Evolutionary conservation across 2,113 vertebrate genomes (phyloP).

Genomic region (Percopsis transmontana): DNA sequence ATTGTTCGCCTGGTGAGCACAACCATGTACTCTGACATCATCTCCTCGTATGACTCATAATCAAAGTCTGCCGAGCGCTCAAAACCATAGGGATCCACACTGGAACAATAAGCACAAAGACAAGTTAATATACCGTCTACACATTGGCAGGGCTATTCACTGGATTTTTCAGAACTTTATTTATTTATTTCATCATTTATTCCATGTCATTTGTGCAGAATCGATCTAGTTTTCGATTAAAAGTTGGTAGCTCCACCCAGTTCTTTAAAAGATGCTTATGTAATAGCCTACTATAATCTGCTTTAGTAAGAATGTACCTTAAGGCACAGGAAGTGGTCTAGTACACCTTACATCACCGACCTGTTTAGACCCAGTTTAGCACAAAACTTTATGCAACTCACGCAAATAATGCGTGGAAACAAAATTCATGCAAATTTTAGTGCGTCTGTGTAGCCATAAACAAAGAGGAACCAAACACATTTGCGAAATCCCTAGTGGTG

Average conservation of each 20-base stretch:
- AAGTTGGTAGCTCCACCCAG: conserved; percentile 30
- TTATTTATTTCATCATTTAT: not conserved
- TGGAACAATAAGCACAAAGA: conserved; percentile 46
- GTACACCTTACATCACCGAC: not conserved
- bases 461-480: conserved; percentile 7
- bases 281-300: conserved; percentile 24
- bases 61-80: conserved; percentile 86
- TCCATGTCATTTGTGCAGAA: not conserved
- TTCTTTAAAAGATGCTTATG: conserved; percentile 41
- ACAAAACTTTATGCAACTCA: not conserved
- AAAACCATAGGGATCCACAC: conserved; percentile 91
- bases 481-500: not conserved
- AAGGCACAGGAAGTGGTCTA: not conserved
- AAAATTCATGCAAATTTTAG: conserved; percentile 11
- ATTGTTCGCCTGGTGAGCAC: conserved; percentile 86
- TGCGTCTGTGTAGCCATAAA: conserved; percentile 39
- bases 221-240: conserved; percentile 2
- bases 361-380: not conserved
- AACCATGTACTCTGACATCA: conserved; percentile 88
- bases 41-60: conserved; percentile 85
- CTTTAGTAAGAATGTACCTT: not conserved
- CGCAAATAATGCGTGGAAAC: not conserved
- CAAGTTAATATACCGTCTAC: not conserved
- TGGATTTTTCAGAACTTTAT: not conserved
- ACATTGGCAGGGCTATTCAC: not conserved